Evolutionary conservation across 2,113 vertebrate genomes (phyloP).

Genomic region (Dinomys branickii): DNA sequence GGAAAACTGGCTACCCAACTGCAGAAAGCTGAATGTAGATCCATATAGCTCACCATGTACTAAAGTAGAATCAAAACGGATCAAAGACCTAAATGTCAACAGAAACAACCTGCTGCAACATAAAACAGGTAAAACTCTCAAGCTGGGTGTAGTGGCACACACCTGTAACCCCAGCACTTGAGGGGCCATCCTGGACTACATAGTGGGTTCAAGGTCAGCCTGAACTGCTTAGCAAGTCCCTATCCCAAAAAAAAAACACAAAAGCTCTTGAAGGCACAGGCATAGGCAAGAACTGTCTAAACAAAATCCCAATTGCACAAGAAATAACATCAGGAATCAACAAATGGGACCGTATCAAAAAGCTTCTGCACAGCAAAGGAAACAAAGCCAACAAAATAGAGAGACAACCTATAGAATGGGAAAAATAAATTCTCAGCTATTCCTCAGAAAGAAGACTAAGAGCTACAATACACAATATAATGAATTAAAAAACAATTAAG

Average conservation of each 20-base stretch:
- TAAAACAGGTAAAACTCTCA: not conserved
- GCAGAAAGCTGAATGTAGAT: not conserved
- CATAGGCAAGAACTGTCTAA: not conserved
- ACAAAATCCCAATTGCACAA: not conserved
- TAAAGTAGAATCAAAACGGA: not conserved
- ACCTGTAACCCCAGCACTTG: not conserved
- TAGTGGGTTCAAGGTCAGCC: not conserved
- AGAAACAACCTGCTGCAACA: not conserved
- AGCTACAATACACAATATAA: not conserved
- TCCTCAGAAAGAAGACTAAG: not conserved
- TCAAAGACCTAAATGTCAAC: not conserved
- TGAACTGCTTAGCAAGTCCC: not conserved
- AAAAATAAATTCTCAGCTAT: not conserved
- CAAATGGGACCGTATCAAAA: not conserved
- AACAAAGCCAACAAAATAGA: not conserved
- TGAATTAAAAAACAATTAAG: not conserved
- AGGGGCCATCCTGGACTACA: not conserved
- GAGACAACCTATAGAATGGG: not conserved
- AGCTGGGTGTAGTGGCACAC: not conserved
- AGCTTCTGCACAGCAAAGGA: not conserved
- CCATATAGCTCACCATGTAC: not conserved
- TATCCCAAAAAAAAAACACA: not conserved
- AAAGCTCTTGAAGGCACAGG: not conserved
- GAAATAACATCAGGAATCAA: not conserved
- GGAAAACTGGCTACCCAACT: not conserved